Evolutionary conservation across 2,888 invertebrate species (phyloP), one percentile per base, ranked within the genome.

Genomic region (Magallana nippona): DNA sequence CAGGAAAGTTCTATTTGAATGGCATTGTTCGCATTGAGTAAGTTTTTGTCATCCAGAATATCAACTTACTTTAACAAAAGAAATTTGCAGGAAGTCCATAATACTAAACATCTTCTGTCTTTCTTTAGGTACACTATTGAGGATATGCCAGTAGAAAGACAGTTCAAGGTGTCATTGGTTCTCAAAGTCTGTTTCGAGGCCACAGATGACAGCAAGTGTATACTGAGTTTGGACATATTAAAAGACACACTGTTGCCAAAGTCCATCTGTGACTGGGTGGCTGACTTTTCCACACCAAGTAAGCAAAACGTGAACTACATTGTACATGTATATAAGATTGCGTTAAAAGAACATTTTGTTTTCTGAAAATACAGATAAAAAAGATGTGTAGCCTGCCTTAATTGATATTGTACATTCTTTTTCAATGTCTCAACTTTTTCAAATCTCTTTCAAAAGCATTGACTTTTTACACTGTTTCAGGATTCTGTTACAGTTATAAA

Each of bases 171-270:
- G 3, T 84, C 85, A 32, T 13, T 87, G 1, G 78, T 55, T 10
- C 56, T 88, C 2, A 83, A 80, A 55, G 60, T 88, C 2, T 89
- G 89, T 79, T 82, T 88, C 2, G 84, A 86, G 63, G 60, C 81
- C 32, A 79, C 32, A 55, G 71, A 84, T 22, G 78, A 56, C 71
- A 80, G 82, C 15, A 77, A 78, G 17, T 88, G 88, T 62, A 60
- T 58, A 13, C 57, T 82, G 32, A 78, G 27, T 17, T 56, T 81
- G 15, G 79, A 81, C 10, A 63, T 88, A 17, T 82, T 86, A 15
- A 63, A 82, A 22, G 63, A 84, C 19, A 83, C 82, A 15, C 62
- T 85, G 1, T 77, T 88, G 55, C 86, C 86, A 3, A 88, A 85
- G 55, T 63, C 78, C 15, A 63, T 84, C 32, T 87, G 88, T 83